Base-by-base conservation (phyloP, 2,113 vertebrate genomes). In the Coregonus clupeaformis region DNA sequence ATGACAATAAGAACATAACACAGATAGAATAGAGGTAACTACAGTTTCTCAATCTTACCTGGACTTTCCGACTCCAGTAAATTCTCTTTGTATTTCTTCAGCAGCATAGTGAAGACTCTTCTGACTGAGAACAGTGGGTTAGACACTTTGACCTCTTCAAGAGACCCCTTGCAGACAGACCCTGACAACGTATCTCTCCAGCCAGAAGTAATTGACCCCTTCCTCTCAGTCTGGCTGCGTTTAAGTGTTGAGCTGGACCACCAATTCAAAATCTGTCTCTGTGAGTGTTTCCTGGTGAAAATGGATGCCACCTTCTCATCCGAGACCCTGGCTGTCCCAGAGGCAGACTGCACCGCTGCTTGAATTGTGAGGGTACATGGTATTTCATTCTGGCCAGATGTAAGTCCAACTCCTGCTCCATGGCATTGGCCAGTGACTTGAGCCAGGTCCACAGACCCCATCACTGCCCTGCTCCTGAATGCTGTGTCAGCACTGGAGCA, bases 71-170 rank as follows among this genome's bases (percentile, higher is more conserved):
- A 29, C 4, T 77, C 81, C 65, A 79, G 24, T 24, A 27, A 72
- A 20, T 79, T 32, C 16, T 91, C 86, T 0, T 60, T 76, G 52
- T 82, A 86, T 75, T 91, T 96, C 84, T 86, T 92, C 67, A 93
- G 86, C 82, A 98, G 89, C 27, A 76, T 81, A 30, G 71, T 71
- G 81, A 96, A 94, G 64, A 95, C 91, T 57, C 83, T 87, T 47
- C 63, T 91, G n/a, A 92, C 93, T 4, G 95, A 93, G 90, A 97
- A 97, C 0, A 86, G 80, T 20, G 92, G 89, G 87, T 95, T 95
- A 62, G 81, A 92, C 22, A 75, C 84, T 27, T 77, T 73, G 25
- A 97, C 94, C 81, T 96, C 93, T 63, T 93, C 87, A 36, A 97
- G 86, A 59, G 94, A 88, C 72, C 80, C 77, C 30, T 91, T 88